These are phyloP conservation scores for Petrolisthes manimaculis DNA, from an alignment of 2,888 invertebrate species.

Conservation along the genomic window DNA sequence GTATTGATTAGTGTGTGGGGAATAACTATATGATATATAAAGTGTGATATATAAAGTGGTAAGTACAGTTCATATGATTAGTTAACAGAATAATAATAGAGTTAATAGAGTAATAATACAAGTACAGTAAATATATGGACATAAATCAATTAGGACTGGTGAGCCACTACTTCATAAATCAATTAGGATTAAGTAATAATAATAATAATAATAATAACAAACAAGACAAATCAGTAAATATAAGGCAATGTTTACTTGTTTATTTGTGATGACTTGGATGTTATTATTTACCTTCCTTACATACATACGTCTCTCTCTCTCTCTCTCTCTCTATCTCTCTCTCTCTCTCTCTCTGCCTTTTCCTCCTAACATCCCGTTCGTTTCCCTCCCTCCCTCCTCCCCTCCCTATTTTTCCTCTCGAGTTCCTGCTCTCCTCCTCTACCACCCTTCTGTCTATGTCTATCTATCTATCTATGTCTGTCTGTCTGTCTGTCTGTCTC, in stretches of 20 bases:
- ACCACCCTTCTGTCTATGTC: background rate
- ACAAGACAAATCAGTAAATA: background rate
- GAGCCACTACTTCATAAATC: no score
- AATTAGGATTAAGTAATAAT: background rate
- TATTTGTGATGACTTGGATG: no score
- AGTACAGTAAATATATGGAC: no score
- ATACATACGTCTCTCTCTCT: background rate
- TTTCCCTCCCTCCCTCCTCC: background rate
- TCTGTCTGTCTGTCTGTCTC: background rate
- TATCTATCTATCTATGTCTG: no score
- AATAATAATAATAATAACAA: background rate
- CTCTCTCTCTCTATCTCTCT: background rate
- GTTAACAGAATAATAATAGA: no score
- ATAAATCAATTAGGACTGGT: no score
- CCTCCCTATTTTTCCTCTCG: no score
- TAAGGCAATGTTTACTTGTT: background rate
- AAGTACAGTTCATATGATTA: no score
- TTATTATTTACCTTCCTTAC: background rate
- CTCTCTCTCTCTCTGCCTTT: background rate
- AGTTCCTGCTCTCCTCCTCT: background rate
- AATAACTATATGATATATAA: no score
- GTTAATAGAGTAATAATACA: no score
- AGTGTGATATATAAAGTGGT: no score
- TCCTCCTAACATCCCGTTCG: background rate
- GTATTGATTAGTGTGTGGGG: no score